phyloP scores from a whole-genome alignment of 1,140 invertebrate genomes.

The Pseudomyrmex dendroicus region DNA sequence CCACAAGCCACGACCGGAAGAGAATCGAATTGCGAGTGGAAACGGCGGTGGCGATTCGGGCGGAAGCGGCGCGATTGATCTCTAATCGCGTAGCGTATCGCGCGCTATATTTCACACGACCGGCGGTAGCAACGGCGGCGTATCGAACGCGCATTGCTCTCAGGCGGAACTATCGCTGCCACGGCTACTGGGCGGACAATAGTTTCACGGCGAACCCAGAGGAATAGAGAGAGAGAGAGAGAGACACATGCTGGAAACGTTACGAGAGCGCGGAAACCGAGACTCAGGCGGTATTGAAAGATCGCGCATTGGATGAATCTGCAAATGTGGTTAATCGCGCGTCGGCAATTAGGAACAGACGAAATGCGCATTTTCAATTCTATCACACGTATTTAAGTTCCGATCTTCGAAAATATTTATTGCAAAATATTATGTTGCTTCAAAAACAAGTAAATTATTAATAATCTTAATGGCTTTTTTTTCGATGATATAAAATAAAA shows the following conservation, averaged over 20 bases:
- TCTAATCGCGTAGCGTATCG: slow-evolving; percentile 59
- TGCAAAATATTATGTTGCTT: not conserved
- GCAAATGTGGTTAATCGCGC: slow-evolving; percentile 20
- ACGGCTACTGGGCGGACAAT: slow-evolving; percentile 23
- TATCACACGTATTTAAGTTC: not conserved
- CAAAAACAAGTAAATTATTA: not conserved
- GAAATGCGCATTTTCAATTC: slow-evolving; percentile 1
- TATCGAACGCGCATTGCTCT: slow-evolving; percentile 39
- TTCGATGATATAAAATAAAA: too few relatives aligned
- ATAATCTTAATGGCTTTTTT: too few relatives aligned
- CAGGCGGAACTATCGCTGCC: slow-evolving; percentile 21
- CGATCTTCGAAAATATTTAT: not conserved
- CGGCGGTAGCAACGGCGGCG: not conserved
- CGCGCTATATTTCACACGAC: slow-evolving; percentile 50
- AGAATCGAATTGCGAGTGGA: slow-evolving; percentile 46
- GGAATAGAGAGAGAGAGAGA: slow-evolving; percentile 14
- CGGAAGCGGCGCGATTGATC: slow-evolving; percentile 60
- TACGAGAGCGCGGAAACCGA: not conserved
- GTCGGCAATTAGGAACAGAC: slow-evolving; percentile 32
- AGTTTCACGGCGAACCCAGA: slow-evolving; percentile 11
- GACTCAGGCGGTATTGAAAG: slow-evolving; percentile 2
- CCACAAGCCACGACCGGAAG: slow-evolving; percentile 22
- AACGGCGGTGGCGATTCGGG: slow-evolving; percentile 40
- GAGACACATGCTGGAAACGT: slow-evolving; percentile 47
- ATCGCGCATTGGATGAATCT: slow-evolving; percentile 21